Evolutionary conservation across 1,140 invertebrate species (phyloP), one percentile per base, ranked within the genome.

Genomic region (Lepidurus packardi): DNA sequence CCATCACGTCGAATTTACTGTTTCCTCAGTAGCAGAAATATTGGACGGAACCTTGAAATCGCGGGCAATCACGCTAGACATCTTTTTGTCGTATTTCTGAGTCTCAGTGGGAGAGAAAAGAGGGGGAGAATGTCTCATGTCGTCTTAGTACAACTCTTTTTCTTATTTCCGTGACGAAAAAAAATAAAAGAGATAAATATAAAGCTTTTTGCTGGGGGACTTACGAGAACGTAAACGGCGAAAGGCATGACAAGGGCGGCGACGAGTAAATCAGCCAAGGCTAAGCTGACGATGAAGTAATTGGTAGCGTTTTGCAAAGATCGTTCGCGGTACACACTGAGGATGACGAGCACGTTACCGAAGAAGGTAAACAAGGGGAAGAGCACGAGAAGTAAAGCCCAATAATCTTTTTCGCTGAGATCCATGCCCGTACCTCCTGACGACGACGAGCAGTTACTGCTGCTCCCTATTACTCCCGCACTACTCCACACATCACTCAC

Each of bases 231-330:
- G 87, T 98, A 98, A 82, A 98, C 95, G 78, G 95, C 97, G 85
- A 98, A 97, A 13, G 97, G 97, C 97, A 99, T 99, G 79, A 98
- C 97, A 74, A 97, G 90, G 7, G 96, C 91, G 42, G 96, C 97
- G 2, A 99, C 97, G 79, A 99, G 89, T 25, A 98, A 90, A 87
- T 99, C 97, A 13, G 97, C 97, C 10, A 98, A 90, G n/a, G 97
- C 97, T 74, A 78, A 74, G 80, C 95, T 97, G 81, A 98, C 95
- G 84, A 99, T 98, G 87, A 99, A 98, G 86, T 98, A 99, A 87
- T 99, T 99, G 75, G 97, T 99, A 78, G 95, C 95, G 8, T 95
- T 97, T 84, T 97, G 94, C 73, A 98, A 85, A 75, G 93, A 90
- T 81, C 95, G 88, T 85, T 98, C 96, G 73, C 94, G 88, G 77